Conservation (phyloP, 2,797 vertebrate genomes). For the Erpetoichthys calabaricus region DNA sequence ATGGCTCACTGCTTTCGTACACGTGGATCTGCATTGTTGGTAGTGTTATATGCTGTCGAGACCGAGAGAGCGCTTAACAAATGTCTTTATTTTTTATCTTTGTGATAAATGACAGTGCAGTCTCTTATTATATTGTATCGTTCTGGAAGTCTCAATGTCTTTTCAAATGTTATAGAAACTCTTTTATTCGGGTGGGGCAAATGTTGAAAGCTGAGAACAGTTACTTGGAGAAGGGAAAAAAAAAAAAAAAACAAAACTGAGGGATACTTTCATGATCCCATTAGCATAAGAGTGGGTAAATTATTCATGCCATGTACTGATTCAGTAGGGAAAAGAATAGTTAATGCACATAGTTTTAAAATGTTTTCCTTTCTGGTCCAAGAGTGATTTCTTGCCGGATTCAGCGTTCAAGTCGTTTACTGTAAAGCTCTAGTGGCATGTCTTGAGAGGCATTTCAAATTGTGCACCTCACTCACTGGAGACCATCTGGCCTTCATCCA, state of each 20-base stretch:
- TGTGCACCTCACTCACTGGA: constrained; percentile 51
- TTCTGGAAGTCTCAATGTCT: too few species aligned
- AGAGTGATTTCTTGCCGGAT: constrained; percentile 94
- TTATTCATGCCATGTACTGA: constrained; percentile 98
- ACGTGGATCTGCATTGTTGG: constrained; percentile 19
- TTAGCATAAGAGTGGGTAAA: constrained; percentile 99
- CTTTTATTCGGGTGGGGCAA: constrained; percentile 67
- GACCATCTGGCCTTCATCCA: constrained; percentile 93
- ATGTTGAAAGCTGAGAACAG: constrained; percentile 93
- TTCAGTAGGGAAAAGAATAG: constrained; percentile 99
- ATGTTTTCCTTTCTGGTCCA: constrained; percentile 84
- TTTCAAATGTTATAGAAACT: neutral
- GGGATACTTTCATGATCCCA: constrained; percentile 98
- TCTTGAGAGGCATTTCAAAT: constrained; percentile 40
- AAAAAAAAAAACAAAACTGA: neutral
- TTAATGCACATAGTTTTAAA: constrained; percentile 99
- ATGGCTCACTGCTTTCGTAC: constrained; percentile 12
- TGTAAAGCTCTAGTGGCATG: constrained; percentile 77
- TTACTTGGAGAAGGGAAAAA: constrained; percentile 46
- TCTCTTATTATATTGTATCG: too few species aligned
- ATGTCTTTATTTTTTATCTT: too few species aligned
- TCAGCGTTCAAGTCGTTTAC: constrained; percentile 91
- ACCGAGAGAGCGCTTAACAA: too few species aligned
- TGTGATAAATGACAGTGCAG: too few species aligned
- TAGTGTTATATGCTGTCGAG: neutral